phyloP scores from a whole-genome alignment of 2,113 vertebrate species.

The Oreochromis tanganicae region DNA sequence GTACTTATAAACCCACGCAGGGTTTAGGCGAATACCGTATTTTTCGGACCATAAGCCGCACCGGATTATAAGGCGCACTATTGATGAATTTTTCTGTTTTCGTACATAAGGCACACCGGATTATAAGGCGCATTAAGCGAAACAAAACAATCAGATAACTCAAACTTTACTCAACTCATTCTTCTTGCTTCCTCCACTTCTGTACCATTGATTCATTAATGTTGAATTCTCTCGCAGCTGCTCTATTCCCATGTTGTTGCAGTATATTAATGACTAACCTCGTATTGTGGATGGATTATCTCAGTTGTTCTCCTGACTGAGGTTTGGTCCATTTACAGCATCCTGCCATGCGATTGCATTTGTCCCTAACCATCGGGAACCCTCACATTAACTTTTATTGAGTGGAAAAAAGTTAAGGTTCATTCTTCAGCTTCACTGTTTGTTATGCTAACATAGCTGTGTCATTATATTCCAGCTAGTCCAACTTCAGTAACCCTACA shows the following conservation, averaged over 20 bases:
- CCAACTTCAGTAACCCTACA: neutral
- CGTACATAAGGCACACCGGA: neutral
- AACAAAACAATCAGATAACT: neutral
- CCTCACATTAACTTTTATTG: neutral
- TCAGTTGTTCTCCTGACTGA: neutral
- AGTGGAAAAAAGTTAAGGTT: neutral
- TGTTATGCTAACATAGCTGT: neutral
- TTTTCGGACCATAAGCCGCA: neutral
- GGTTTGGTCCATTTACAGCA: neutral
- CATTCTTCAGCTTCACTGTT: accelerated
- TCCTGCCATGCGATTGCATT: accelerated
- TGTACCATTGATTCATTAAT: neutral
- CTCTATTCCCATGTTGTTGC: neutral
- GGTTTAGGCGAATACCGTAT: neutral
- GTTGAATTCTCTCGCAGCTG: neutral
- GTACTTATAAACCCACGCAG: neutral
- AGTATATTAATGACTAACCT: neutral
- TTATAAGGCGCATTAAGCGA: neutral
- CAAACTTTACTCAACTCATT: neutral
- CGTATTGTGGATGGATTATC: neutral
- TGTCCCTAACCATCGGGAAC: accelerated
- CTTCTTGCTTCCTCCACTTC: neutral
- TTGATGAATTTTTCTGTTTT: too few relatives aligned
- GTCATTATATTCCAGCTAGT: neutral
- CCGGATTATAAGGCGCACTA: too few relatives aligned